Evolutionary conservation across 2,797 vertebrate species (phyloP).

Genomic region (Otus scops): DNA sequence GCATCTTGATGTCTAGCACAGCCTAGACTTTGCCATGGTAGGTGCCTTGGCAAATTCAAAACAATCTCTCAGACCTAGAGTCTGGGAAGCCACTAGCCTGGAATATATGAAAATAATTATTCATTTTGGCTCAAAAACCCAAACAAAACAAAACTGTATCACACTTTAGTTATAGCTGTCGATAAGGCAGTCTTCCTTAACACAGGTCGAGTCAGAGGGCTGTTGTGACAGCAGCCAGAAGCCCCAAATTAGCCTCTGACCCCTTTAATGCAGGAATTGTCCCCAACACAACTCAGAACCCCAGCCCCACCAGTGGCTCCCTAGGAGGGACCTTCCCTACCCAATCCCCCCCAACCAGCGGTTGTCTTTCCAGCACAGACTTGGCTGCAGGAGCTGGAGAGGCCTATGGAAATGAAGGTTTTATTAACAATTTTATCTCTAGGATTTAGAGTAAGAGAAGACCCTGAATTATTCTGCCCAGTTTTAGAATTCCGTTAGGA

Average conservation of each 20-base stretch:
- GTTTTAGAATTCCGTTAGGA: not conserved
- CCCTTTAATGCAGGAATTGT: not conserved
- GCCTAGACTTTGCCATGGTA: not conserved
- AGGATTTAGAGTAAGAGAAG: not conserved
- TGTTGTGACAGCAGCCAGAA: not conserved
- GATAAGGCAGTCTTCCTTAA: not conserved
- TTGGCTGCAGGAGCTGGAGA: not conserved
- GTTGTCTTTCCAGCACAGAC: not conserved
- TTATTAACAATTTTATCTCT: not conserved
- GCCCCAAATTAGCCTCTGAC: not conserved
- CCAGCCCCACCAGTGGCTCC: not conserved
- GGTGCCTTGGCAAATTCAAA: not conserved
- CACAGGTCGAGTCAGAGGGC: not conserved
- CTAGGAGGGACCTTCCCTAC: not conserved
- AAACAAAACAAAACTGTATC: not conserved
- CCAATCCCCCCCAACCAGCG: not conserved
- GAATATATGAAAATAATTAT: not conserved
- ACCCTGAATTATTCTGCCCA: not conserved
- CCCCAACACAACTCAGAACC: not conserved
- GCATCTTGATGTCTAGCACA: not conserved
- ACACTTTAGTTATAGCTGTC: not conserved
- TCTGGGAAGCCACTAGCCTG: not conserved
- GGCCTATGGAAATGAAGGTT: not conserved
- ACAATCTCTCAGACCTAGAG: not conserved
- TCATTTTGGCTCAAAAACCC: not conserved